A percentile compares a stretch with the other conserved stretches of the same genome.
phyloP scores from a whole-genome alignment of 1,140 invertebrate genomes.

The Cydia amplana region DNA sequence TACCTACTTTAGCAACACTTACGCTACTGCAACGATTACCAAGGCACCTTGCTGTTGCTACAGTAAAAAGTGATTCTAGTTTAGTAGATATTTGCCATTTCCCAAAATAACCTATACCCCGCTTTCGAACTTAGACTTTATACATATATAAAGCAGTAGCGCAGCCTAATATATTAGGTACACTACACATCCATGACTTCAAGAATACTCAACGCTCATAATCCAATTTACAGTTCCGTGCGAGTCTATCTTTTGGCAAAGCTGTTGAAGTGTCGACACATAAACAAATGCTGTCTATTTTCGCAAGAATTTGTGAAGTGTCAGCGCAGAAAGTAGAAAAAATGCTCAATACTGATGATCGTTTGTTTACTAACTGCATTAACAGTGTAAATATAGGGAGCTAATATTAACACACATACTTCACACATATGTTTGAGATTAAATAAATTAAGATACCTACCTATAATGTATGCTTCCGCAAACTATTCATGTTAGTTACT shows the following conservation, averaged over 20 bases:
- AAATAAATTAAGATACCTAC: constrained; percentile 3
- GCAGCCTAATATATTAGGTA: too few species aligned
- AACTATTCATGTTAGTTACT: too few species aligned
- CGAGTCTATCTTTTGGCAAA: neutral
- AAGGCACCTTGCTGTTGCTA: too few species aligned
- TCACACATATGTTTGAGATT: neutral
- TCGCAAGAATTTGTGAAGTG: neutral
- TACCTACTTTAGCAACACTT: too few species aligned
- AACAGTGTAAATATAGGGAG: neutral
- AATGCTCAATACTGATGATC: neutral
- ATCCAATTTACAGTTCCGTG: neutral
- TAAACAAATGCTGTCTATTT: neutral
- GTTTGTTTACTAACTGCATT: constrained; percentile 18
- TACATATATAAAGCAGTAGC: too few species aligned
- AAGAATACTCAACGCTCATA: neutral
- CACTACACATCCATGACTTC: too few species aligned
- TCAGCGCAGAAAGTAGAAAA: neutral
- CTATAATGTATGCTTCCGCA: neutral
- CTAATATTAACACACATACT: neutral
- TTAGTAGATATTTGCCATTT: too few species aligned
- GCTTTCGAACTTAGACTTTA: neutral
- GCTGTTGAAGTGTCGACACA: neutral
- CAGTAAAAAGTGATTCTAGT: too few species aligned
- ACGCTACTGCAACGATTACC: too few species aligned
- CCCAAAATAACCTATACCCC: too few species aligned